Evolutionary conservation across 2,113 vertebrate genomes (phyloP).

Genomic region (Coreoperca whiteheadi): DNA sequence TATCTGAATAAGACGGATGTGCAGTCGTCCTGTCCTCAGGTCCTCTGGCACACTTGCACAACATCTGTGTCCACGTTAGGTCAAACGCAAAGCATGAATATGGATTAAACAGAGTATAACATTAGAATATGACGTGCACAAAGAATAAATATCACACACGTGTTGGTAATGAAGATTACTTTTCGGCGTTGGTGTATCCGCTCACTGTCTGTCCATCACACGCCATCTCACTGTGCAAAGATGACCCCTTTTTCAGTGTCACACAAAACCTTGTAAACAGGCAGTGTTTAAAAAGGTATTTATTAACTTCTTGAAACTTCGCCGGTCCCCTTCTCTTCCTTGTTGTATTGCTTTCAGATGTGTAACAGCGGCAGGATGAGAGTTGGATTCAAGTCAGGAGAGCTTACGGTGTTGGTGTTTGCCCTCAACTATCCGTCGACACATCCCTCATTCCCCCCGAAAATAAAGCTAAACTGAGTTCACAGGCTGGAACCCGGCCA

Average conservation of each 20-base stretch:
- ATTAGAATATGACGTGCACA: not conserved
- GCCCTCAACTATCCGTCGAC: constrained; percentile 50
- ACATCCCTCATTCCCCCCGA: constrained; percentile 44
- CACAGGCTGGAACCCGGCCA: constrained; percentile 25
- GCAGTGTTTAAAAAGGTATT: constrained; percentile 46
- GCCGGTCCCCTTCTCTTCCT: constrained; percentile 33
- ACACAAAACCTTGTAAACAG: constrained; percentile 55
- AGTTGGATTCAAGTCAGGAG: constrained; percentile 49
- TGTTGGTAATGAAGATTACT: not conserved
- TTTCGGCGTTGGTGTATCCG: not conserved
- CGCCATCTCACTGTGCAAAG: constrained; percentile 14
- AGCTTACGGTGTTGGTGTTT: constrained; percentile 53
- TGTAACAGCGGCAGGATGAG: constrained; percentile 25
- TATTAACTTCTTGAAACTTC: constrained; percentile 62
- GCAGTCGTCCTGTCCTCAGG: constrained; percentile 4
- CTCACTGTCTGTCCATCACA: constrained; percentile 2
- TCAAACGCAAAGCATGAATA: constrained; percentile 25
- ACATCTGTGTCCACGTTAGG: constrained; percentile 35
- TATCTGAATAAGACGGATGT: constrained; percentile 24
- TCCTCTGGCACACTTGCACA: constrained; percentile 11
- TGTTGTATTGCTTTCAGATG: constrained; percentile 70
- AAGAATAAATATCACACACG: not conserved
- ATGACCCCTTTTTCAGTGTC: constrained; percentile 14
- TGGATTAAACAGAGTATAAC: constrained; percentile 1
- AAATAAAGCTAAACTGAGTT: constrained; percentile 33